A percentile compares a stretch with the other conserved stretches of the same genome.
These are phyloP conservation scores for Stenichneumon culpator DNA, from an alignment of 2,888 invertebrate genomes.

Conservation along the genomic window DNA sequence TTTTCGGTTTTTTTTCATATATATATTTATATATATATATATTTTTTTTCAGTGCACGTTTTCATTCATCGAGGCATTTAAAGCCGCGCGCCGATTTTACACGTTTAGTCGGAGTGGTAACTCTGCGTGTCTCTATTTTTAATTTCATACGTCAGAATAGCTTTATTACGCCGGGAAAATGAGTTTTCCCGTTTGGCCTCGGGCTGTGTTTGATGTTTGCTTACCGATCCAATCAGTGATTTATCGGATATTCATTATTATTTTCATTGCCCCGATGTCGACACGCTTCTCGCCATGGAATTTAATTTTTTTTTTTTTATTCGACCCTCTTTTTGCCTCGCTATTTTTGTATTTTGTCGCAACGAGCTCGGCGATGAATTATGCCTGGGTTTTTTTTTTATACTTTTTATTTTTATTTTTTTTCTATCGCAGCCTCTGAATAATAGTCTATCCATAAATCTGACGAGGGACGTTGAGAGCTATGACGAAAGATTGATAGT, in stretches of 20 bases:
- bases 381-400: conserved; percentile 3
- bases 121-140: conserved; percentile 32
- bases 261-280: conserved; percentile 72
- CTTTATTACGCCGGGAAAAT: conserved; percentile 79
- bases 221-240: conserved; percentile 76
- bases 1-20: too few relatives aligned
- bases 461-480: neutral
- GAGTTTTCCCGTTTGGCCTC: conserved; percentile 74
- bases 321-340: neutral
- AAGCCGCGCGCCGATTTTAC: neutral
- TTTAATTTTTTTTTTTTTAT: conserved; percentile 23
- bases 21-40: neutral
- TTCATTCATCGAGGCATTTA: neutral
- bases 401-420: neutral
- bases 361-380: neutral
- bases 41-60: neutral
- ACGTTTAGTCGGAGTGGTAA: conserved; percentile 43
- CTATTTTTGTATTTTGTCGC: conserved; percentile 24
- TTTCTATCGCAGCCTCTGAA: neutral
- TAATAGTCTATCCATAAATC: conserved; percentile 19
- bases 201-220: conserved; percentile 37
- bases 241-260: conserved; percentile 81
- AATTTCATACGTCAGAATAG: conserved; percentile 70
- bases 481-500: conserved; percentile 24
- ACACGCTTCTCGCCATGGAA: neutral